phyloP scores from a whole-genome alignment of 2,888 invertebrate species.

The Cinara cedri region DNA sequence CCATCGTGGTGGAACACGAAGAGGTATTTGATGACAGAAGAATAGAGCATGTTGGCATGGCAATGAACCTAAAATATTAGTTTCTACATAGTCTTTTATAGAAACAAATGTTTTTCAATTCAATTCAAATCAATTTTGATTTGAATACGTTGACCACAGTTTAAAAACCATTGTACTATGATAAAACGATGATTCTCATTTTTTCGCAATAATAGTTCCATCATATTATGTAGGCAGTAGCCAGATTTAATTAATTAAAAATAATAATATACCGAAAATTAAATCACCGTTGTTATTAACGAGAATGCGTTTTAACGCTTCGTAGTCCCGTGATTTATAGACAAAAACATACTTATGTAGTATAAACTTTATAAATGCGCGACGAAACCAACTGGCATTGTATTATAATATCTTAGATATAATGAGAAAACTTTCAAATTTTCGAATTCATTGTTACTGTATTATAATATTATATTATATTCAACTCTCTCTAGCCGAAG shows the following conservation, averaged over 20 bases:
- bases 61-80: no score
- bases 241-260: constrained; percentile 13
- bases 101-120: no score
- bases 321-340: constrained; percentile 10
- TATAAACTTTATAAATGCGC: background rate
- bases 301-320: background rate
- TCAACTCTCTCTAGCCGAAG: background rate
- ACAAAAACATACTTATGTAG: constrained; percentile 8
- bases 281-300: background rate
- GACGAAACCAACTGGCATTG: background rate
- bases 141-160: no score
- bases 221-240: background rate
- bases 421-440: constrained; percentile 29
- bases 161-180: no score
- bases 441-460: background rate
- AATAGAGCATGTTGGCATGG: no score
- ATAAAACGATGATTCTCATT: no score
- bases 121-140: no score
- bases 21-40: no score
- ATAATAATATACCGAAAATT: background rate
- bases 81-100: no score
- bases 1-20: no score
- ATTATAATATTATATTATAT: background rate
- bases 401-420: background rate
- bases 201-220: no score